Evolutionary conservation across 2,797 vertebrate genomes (phyloP).

Genomic region (Rhodeus uyekii): DNA sequence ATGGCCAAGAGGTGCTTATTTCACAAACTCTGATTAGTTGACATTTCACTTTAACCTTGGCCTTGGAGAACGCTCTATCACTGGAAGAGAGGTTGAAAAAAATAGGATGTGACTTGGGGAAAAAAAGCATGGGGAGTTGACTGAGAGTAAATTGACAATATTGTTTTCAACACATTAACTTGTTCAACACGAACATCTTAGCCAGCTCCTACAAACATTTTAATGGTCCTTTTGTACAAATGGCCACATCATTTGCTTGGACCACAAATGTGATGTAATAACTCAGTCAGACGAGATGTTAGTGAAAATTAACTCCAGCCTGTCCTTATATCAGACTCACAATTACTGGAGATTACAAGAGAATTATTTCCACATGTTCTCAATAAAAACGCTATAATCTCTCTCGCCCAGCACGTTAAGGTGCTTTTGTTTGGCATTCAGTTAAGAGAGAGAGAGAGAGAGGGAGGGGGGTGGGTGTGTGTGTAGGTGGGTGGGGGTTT

Average conservation of each 20-base stretch:
- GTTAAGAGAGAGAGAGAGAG: constrained; percentile 63
- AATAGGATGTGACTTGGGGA: constrained; percentile 6
- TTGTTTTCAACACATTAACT: constrained; percentile 68
- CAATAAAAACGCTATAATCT: constrained; percentile 95
- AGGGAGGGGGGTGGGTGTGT: background rate
- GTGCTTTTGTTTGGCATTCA: constrained; percentile 91
- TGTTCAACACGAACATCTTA: constrained; percentile 74
- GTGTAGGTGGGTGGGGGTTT: too few species aligned
- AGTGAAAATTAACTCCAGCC: constrained; percentile 96
- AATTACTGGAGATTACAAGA: constrained; percentile 94
- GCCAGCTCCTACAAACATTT: constrained; percentile 88
- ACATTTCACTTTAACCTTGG: constrained; percentile 30
- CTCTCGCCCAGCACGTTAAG: constrained; percentile 91
- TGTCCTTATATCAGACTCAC: constrained; percentile 92
- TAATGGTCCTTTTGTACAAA: constrained; percentile 88
- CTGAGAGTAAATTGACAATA: constrained; percentile 32
- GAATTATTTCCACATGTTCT: constrained; percentile 98
- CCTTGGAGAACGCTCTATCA: background rate
- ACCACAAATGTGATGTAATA: constrained; percentile 95
- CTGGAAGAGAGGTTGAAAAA: background rate
- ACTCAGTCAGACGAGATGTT: constrained; percentile 96
- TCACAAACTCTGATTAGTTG: constrained; percentile 41
- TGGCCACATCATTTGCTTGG: constrained; percentile 80
- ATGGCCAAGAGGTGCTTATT: constrained; percentile 31
- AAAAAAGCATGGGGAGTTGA: constrained; percentile 27